A percentile compares a stretch with the other conserved stretches of the same genome.
Evolutionary conservation across 1,140 invertebrate genomes (phyloP).

Genomic region (Bilobella aurantiaca): DNA sequence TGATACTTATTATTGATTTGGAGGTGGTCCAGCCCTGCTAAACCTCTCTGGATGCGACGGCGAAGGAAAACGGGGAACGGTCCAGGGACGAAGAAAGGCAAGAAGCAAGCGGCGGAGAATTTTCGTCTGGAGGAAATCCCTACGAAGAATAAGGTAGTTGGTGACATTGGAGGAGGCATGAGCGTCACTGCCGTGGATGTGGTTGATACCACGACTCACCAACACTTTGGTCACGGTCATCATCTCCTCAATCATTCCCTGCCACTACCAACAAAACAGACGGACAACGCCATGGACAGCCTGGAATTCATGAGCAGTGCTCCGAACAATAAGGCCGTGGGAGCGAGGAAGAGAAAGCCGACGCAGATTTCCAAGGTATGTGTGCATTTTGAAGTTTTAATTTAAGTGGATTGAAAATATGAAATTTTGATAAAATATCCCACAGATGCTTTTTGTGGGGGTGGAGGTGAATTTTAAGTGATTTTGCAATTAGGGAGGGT

Average conservation of each 20-base stretch:
- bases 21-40: no score
- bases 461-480: background rate
- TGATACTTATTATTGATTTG: no score
- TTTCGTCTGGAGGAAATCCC: background rate
- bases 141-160: background rate
- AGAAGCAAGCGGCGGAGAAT: background rate
- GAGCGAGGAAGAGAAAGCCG: constrained; percentile 32
- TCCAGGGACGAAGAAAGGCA: background rate
- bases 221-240: constrained; percentile 3
- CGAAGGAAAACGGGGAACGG: background rate
- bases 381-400: no score
- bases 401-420: no score
- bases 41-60: background rate
- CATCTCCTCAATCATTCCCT: constrained; percentile 2
- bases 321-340: constrained; percentile 25
- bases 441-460: no score
- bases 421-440: no score
- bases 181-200: constrained; percentile 30
- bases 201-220: constrained; percentile 15
- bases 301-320: background rate
- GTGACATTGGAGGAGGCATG: constrained; percentile 7
- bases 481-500: background rate
- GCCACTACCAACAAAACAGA: background rate
- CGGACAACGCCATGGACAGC: background rate
- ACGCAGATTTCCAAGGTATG: constrained; percentile 31